Base-by-base conservation (phyloP, 2,797 vertebrate species). In the Scomberomorus guttatus region DNA sequence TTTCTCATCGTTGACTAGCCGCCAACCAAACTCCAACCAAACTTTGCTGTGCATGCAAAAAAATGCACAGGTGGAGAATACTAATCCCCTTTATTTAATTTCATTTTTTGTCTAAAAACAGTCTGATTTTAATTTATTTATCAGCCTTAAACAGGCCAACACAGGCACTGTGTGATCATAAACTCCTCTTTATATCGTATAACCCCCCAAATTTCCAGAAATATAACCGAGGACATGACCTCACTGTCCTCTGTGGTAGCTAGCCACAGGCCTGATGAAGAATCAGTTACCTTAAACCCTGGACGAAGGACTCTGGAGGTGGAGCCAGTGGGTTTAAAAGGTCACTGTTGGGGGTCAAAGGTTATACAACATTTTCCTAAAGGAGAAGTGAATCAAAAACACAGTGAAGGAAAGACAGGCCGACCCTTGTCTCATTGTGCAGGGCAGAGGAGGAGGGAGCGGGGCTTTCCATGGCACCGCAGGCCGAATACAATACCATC, bases 361-460 rank as follows among this genome's bases (percentile, higher is more conserved):
- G 91, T 94, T 92, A 81, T 77, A 87, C 75, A 91, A 93, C 88
- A 91, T 95, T 95, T 94, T 89, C 85, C 83, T 81, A 78, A 79
- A 78, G 74, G 78, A 91, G 80, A 77, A 89, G 82, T 89, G 91
- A 90, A 87, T 90, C 78, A 90, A 91, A 92, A 92, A 91, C 90
- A 90, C 63, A 79, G 79, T 57, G 71, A 37, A 82, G 83, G 62
- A 79, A 79, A 88, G 78, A 95, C 93, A 96, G 91, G 84, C 82
- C 73, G 77, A 88, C 87, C 89, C 83, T 95, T 95, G 93, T 94
- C 72, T 93, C 85, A 76, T 87, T 84, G 74, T 82, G 80, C 72
- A 79, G 81, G 75, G 65, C 67, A 57, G 85, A 75, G 77, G 73
- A 82, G 89, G 85, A 86, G 82, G 79, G 72, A 79, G 81, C 69